Evolutionary conservation across 2,888 invertebrate species (phyloP).

Genomic region (Polymixis lichenea): DNA sequence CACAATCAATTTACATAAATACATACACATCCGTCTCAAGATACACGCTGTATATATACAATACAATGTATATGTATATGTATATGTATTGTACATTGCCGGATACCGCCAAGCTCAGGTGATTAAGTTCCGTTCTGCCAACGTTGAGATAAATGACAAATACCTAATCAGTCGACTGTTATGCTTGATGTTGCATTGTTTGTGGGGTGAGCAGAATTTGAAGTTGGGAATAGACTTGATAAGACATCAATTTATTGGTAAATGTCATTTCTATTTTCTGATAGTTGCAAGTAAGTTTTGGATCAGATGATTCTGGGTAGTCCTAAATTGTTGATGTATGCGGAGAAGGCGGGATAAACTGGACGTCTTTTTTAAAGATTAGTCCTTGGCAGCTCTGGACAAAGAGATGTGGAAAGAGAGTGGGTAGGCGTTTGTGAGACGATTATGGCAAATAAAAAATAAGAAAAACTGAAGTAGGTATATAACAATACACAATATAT

Average conservation of each 20-base stretch:
- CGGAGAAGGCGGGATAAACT: too few relatives aligned
- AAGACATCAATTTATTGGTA: background rate
- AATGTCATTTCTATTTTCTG: background rate
- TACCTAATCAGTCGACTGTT: slow-evolving; percentile 55
- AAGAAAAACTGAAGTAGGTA: too few relatives aligned
- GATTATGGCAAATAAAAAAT: too few relatives aligned
- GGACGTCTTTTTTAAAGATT: too few relatives aligned
- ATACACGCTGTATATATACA: slow-evolving; percentile 7
- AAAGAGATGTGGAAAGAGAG: too few relatives aligned
- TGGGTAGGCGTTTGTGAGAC: too few relatives aligned
- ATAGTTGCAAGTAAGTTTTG: too few relatives aligned
- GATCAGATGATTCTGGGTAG: too few relatives aligned
- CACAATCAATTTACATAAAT: slow-evolving; percentile 49
- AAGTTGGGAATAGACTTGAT: background rate
- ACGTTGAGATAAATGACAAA: slow-evolving; percentile 59
- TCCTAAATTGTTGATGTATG: too few relatives aligned
- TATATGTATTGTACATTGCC: slow-evolving; percentile 41
- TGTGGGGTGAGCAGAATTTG: slow-evolving; percentile 9
- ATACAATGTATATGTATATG: slow-evolving; percentile 16
- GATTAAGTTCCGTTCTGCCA: slow-evolving; percentile 63
- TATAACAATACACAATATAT: too few relatives aligned
- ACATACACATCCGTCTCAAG: slow-evolving; percentile 49
- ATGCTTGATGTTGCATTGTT: slow-evolving; percentile 18
- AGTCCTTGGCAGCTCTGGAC: too few relatives aligned
- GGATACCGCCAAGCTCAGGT: slow-evolving; percentile 60